Evolutionary conservation across 2,797 vertebrate species (phyloP), one percentile per base, ranked within the genome.

Genomic region (Sebastes taczanowskii): DNA sequence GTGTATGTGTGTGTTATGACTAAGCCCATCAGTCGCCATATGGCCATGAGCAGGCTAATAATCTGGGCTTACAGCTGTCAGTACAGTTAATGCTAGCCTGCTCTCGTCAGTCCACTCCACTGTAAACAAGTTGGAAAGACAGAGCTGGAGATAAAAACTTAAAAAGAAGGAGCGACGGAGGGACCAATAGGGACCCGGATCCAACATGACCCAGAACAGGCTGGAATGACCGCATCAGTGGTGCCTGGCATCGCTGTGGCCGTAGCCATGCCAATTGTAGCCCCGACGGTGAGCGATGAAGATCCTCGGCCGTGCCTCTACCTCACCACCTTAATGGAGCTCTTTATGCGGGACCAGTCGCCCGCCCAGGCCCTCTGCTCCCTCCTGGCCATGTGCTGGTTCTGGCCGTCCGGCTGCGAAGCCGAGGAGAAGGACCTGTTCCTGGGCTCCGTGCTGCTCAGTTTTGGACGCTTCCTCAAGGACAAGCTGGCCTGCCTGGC

Each of bases 41-140:
- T 96, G 96, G 94, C 91, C 89, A 82, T 91, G 93, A 96, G 95
- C 87, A 90, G 93, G 72, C 94, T 95, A 95, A 96, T 97, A 97
- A 97, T 95, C 96, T 93, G 91, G 92, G 84, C 73, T 96, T 96
- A 96, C 80, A 89, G 86, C 80, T 86, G 84, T 86, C 89, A 82
- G 89, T 61, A 53, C 78, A 42, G 88, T 91, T 88, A 89, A 86
- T 65, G 61, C 86, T 69, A 56, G 87, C 69, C 81, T 74, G 79
- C 91, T 89, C 89, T 81, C 83, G 56, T 93, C 90, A 80, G 81
- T 84, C 78, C 74, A 38, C 58, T 70, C 34, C 32, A 34, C 74
- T 74, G 86, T 81, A 92, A 62, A 94, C 86, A 83, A 86, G 59
- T 65, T 71, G 49, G 29, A 32, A 77, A 63, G 35, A 75, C 74